Evolutionary conservation across 2,797 vertebrate species (phyloP).

Genomic region (Columba guinea): DNA sequence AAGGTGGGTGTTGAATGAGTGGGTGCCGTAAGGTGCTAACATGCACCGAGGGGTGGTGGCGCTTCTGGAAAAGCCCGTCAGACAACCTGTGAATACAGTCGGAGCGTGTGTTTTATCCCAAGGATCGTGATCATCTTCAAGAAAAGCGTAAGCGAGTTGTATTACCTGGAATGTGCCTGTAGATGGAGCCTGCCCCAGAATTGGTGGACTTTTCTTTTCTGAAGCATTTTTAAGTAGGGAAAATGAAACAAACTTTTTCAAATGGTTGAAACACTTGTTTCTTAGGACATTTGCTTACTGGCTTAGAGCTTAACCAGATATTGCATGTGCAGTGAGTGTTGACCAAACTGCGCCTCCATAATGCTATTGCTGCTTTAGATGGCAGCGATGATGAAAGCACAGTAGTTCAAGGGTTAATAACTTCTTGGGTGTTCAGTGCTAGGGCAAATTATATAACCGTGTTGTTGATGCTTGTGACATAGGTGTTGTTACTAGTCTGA

Average conservation of each 20-base stretch:
- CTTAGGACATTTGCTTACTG: neutral
- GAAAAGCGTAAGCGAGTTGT: neutral
- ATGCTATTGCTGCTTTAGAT: neutral
- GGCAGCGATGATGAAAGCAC: neutral
- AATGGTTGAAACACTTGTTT: neutral
- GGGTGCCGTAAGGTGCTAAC: neutral
- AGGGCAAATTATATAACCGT: neutral
- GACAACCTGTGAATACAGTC: neutral
- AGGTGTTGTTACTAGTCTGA: neutral
- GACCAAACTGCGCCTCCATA: neutral
- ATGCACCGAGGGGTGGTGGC: neutral
- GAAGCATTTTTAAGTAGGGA: neutral
- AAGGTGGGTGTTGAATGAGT: constrained; percentile 80
- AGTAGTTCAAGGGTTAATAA: neutral
- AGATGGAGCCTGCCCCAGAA: neutral
- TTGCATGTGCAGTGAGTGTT: fast-evolving
- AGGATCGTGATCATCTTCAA: neutral
- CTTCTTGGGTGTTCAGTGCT: neutral
- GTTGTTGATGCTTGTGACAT: neutral
- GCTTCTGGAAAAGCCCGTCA: neutral
- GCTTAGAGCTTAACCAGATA: neutral
- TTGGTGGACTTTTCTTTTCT: neutral
- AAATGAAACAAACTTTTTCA: neutral
- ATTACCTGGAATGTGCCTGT: neutral
- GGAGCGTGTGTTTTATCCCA: neutral